Evolutionary conservation across 2,888 invertebrate species (phyloP), one percentile per base, ranked within the genome.

Genomic region (Eristalis intricaria): DNA sequence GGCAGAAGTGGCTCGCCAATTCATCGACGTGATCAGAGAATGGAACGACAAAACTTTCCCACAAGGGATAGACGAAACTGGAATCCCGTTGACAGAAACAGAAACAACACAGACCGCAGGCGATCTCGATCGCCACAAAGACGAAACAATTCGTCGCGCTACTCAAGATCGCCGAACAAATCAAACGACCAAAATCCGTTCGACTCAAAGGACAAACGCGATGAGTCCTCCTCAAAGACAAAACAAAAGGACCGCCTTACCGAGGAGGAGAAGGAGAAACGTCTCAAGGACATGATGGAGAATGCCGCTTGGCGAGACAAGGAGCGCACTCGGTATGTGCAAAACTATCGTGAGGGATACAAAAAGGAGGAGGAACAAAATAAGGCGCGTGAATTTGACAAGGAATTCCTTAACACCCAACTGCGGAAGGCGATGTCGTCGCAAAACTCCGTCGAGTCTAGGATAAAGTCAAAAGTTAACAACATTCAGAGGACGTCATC

Each of bases 391-490:
- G 92, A 94, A 89, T 94, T 94, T 91, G 93, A 94, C 91, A 91
- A 94, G 89, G 94, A 94, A 83, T 94, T 95, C 90, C 91, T 93
- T 8, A 93, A 93, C 76, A 93, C 92, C 35, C 91, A 93, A 89
- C 90, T 93, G 5, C 91, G 92, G 68, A 92, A 93, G 69, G 93
- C 93, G 4, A 92, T 94, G 60, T 93, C 93, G 82, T 95, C 95
- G 89, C 95, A 97, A 92, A 93, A 96, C 88, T 93, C 95, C 0
- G 96, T 99, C 0, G 98, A 97, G 91, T 95, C 96, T 87, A 95
- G 98, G 89, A 96, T 99, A 69, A 97, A 96, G 91, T 95, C 98
- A 15, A 99, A 98, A 91, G 95, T 97, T 61, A 97, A 98, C 92
- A 97, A 97, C 90, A 97, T 98, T 89, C 98, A 99, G 92, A 94